Evolutionary conservation across 2,888 invertebrate species (phyloP).

Genomic region (Tetragnatha montana): DNA sequence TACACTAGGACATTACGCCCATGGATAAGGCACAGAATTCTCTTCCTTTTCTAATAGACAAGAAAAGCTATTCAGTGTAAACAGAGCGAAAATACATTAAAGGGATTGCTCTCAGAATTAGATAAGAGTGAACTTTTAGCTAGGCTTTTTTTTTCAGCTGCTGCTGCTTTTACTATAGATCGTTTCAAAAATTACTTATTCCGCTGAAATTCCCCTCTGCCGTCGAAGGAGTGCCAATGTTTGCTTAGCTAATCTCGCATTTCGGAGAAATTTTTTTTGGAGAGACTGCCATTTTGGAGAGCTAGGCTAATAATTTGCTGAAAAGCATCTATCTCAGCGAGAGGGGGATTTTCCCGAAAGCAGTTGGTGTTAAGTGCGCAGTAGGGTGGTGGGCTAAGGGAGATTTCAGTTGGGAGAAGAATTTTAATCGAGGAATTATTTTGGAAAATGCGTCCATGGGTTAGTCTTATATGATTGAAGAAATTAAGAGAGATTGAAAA

Average conservation of each 20-base stretch:
- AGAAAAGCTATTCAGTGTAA: conserved; percentile 18
- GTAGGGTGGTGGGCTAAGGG: too few relatives aligned
- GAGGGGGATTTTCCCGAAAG: too few relatives aligned
- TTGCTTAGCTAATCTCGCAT: background rate
- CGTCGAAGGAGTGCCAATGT: background rate
- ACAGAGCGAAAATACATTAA: conserved; percentile 41
- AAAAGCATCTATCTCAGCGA: background rate
- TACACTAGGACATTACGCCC: background rate
- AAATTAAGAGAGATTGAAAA: too few relatives aligned
- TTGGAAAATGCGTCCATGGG: too few relatives aligned
- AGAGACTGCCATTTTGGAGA: background rate
- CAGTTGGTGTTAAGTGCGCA: too few relatives aligned
- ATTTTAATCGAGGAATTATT: too few relatives aligned
- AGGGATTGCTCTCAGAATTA: conserved; percentile 9
- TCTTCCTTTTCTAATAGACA: background rate
- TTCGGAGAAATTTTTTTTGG: background rate
- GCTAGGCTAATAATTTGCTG: background rate
- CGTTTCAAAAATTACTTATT: conserved; percentile 14
- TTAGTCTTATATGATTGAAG: too few relatives aligned
- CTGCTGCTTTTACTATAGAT: background rate
- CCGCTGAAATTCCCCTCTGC: background rate
- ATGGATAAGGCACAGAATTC: background rate
- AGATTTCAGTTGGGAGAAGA: too few relatives aligned
- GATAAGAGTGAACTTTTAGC: conserved; percentile 25
- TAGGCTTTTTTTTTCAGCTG: background rate